phyloP scores from a whole-genome alignment of 2,113 vertebrate species.

The Salvelinus alpinus region DNA sequence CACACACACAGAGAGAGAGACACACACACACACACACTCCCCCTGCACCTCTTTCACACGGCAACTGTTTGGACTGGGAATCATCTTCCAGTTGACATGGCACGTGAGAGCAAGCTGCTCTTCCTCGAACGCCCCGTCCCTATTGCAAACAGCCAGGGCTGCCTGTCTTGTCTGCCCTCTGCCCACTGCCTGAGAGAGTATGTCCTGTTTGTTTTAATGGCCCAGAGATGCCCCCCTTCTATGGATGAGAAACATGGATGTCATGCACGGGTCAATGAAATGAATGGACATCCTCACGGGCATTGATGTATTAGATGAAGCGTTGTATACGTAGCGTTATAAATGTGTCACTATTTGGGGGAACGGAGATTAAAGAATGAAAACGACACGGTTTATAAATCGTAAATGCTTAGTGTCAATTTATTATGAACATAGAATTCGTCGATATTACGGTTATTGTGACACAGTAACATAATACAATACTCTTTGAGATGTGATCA shows the following conservation, averaged over 20 bases:
- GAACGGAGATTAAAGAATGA: too few relatives aligned
- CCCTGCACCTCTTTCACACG: conserved; percentile 36
- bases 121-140: conserved; percentile 32
- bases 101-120: conserved; percentile 48
- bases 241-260: not conserved
- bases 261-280: not conserved
- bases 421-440: too few relatives aligned
- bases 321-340: too few relatives aligned
- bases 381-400: too few relatives aligned
- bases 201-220: conserved; percentile 51
- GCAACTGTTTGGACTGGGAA: conserved; percentile 61
- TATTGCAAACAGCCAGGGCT: conserved; percentile 53
- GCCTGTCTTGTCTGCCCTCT: conserved; percentile 19
- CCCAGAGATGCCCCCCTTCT: conserved; percentile 16
- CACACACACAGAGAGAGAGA: conserved; percentile 25
- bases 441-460: too few relatives aligned
- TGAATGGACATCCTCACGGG: not conserved
- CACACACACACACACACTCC: not conserved
- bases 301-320: too few relatives aligned
- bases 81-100: conserved; percentile 62
- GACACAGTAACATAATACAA: too few relatives aligned
- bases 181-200: conserved; percentile 28
- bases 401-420: too few relatives aligned
- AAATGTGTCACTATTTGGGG: too few relatives aligned
- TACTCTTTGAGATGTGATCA: not conserved